Conservation (phyloP, 2,888 invertebrate species). For the Torymus auratus region DNA sequence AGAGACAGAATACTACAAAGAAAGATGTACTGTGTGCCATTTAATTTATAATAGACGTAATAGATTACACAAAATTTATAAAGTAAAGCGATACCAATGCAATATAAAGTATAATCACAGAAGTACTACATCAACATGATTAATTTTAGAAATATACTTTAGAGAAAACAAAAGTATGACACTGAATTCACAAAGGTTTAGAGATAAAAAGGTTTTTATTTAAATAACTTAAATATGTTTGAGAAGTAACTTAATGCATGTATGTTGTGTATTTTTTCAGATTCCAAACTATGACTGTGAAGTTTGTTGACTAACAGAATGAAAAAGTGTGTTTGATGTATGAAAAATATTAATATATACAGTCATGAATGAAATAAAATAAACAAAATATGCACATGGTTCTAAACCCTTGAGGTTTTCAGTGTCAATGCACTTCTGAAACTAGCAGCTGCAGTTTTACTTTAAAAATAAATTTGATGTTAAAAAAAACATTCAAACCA, state of each 20-base stretch:
- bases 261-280: too few relatives aligned
- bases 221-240: too few relatives aligned
- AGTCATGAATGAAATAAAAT: not conserved
- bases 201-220: too few relatives aligned
- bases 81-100: not conserved
- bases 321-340: too few relatives aligned
- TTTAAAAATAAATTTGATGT: slow-evolving; percentile 1
- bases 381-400: not conserved
- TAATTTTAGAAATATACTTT: not conserved
- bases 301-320: too few relatives aligned
- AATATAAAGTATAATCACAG: not conserved
- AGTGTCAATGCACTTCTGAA: not conserved
- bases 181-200: not conserved
- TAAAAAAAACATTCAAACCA: not conserved
- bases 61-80: not conserved
- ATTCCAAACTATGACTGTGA: too few relatives aligned
- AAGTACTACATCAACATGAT: slow-evolving; percentile 1
- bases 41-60: not conserved
- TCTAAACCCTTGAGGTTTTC: not conserved
- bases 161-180: not conserved
- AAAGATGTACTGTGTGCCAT: not conserved
- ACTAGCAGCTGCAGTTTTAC: not conserved
- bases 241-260: too few relatives aligned
- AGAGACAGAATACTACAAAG: slow-evolving; percentile 2
- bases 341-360: too few relatives aligned